A percentile compares a stretch with the other conserved stretches of the same genome.
phyloP scores from a whole-genome alignment of 2,888 invertebrate genomes.

The Ectemnius lituratus region DNA sequence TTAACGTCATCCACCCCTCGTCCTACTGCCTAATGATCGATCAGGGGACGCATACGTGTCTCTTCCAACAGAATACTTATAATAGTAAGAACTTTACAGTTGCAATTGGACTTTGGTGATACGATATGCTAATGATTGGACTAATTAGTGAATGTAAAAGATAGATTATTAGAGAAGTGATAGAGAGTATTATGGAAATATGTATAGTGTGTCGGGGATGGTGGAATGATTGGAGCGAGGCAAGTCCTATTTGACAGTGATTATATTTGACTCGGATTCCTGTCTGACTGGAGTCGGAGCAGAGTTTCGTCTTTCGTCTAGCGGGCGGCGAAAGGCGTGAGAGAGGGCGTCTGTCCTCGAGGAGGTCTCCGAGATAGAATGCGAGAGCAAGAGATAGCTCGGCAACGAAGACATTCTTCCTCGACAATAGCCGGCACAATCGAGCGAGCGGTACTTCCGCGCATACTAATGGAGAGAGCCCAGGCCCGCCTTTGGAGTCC shows the following conservation, averaged over 20 bases:
- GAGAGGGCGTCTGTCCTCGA: neutral
- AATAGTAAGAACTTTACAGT: too few relatives aligned
- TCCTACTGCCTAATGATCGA: too few relatives aligned
- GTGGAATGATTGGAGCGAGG: constrained; percentile 10
- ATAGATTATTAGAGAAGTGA: too few relatives aligned
- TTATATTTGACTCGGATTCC: constrained; percentile 63
- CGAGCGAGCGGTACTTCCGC: constrained; percentile 72
- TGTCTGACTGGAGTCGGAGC: constrained; percentile 63
- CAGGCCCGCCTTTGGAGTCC: constrained; percentile 48
- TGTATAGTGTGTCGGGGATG: too few relatives aligned
- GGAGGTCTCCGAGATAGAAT: neutral
- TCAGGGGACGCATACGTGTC: too few relatives aligned
- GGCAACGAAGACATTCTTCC: constrained; percentile 77
- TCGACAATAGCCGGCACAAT: constrained; percentile 75
- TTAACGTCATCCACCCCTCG: too few relatives aligned
- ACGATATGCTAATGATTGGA: too few relatives aligned
- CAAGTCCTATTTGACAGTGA: constrained; percentile 56
- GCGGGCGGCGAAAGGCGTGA: neutral
- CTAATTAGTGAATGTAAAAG: too few relatives aligned
- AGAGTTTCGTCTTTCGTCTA: constrained; percentile 7
- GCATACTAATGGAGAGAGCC: constrained; percentile 74
- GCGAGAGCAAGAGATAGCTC: constrained; percentile 34
- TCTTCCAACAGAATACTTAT: too few relatives aligned
- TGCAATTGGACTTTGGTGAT: too few relatives aligned
- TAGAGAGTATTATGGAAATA: too few relatives aligned